These are phyloP conservation scores for Hippopotamyrus pictus DNA, from an alignment of 2,797 vertebrate genomes.

Conservation along the genomic window DNA sequence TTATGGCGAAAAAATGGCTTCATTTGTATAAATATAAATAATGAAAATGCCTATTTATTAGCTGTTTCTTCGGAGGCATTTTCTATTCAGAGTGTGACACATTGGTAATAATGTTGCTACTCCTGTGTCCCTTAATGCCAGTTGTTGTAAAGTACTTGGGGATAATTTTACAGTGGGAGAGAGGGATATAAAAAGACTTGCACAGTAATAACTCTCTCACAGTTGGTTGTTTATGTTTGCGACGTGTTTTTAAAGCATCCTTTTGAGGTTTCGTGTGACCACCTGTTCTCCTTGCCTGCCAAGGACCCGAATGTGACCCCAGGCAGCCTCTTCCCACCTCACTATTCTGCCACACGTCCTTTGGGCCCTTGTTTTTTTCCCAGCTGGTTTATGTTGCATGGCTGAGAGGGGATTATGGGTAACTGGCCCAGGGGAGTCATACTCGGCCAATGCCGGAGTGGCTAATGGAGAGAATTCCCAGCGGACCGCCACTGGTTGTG, in stretches of 20 bases:
- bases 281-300: constrained; percentile 13
- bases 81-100: not conserved
- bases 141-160: constrained; percentile 9
- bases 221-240: constrained; percentile 16
- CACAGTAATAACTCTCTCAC: constrained; percentile 12
- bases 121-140: not conserved
- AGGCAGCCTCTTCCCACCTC: not conserved
- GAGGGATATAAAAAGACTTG: not conserved
- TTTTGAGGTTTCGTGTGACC: constrained; percentile 11
- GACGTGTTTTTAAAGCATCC: not conserved
- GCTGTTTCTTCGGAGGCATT: not conserved
- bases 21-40: not conserved
- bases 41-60: not conserved
- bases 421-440: not conserved
- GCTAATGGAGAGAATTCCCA: not conserved
- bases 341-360: not conserved
- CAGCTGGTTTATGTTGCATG: not conserved
- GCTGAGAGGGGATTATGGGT: constrained; percentile 7
- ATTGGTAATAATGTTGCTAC: not conserved
- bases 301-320: not conserved
- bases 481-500: not conserved
- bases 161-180: not conserved
- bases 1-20: not conserved
- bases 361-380: not conserved
- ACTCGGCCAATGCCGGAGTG: not conserved